A percentile compares a stretch with the other conserved stretches of the same genome.
Evolutionary conservation across 2,888 invertebrate genomes (phyloP).

Genomic region (Eupithecia centaureata): DNA sequence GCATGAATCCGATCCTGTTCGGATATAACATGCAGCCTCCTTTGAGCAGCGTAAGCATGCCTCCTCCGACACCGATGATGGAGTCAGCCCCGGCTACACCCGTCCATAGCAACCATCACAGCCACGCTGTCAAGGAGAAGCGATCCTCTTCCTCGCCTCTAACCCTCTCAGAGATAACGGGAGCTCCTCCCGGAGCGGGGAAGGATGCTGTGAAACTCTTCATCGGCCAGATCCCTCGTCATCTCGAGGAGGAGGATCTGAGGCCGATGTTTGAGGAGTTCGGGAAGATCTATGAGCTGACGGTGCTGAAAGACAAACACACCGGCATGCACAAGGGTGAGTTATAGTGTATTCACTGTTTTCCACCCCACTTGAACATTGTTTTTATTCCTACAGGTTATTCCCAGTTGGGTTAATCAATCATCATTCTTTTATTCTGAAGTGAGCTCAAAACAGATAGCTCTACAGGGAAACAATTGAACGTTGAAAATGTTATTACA

Average conservation of each 20-base stretch:
- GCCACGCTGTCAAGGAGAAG: conserved; percentile 46
- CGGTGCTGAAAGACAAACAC: conserved; percentile 96
- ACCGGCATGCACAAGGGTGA: conserved; percentile 98
- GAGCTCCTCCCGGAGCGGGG: conserved; percentile 77
- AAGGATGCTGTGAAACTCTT: conserved; percentile 91
- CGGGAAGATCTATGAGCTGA: conserved; percentile 96
- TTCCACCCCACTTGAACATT: background rate
- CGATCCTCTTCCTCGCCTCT: conserved; percentile 64
- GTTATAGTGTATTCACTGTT: conserved; percentile 40
- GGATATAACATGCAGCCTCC: conserved; percentile 66
- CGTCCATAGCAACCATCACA: conserved; percentile 57
- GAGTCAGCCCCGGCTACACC: conserved; percentile 76
- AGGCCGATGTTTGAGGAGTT: conserved; percentile 96
- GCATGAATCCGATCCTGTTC: conserved; percentile 69
- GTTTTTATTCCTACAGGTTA: background rate
- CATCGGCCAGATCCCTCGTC: conserved; percentile 96
- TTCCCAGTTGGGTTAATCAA: background rate
- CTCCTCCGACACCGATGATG: conserved; percentile 54
- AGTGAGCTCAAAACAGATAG: background rate
- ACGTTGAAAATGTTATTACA: background rate
- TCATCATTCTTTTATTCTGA: background rate
- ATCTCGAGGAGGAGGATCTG: conserved; percentile 93
- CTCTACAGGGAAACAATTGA: background rate
- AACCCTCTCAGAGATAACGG: conserved; percentile 74
- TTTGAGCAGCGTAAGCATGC: conserved; percentile 32